These are phyloP conservation scores for Gasteruption jaculator DNA, from an alignment of 2,888 invertebrate genomes.

Conservation along the genomic window DNA sequence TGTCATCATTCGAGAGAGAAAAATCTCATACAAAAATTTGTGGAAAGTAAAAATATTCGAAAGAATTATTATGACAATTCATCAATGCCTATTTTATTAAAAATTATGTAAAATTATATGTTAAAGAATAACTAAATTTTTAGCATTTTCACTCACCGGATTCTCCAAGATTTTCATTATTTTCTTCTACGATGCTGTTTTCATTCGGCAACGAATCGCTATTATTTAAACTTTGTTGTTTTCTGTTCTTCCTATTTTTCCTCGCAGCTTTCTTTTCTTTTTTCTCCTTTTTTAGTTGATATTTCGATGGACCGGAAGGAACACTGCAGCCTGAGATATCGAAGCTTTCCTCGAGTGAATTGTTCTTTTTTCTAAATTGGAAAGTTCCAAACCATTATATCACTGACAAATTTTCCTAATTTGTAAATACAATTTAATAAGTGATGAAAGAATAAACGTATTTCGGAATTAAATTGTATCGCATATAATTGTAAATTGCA, in stretches of 20 bases:
- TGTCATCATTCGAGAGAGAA: no score
- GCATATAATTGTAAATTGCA: no score
- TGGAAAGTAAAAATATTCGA: no score
- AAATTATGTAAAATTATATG: background rate
- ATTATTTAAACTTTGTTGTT: constrained; percentile 21
- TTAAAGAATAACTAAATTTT: background rate
- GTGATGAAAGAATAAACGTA: background rate
- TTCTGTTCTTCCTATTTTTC: constrained; percentile 54
- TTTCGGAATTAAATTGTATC: no score
- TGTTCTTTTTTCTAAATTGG: constrained; percentile 36
- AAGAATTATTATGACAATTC: background rate
- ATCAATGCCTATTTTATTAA: background rate
- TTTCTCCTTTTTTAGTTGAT: constrained; percentile 65
- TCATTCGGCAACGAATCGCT: constrained; percentile 21
- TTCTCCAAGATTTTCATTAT: constrained; percentile 26
- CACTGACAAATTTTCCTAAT: constrained; percentile 22
- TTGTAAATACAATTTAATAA: constrained; percentile 11
- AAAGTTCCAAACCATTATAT: constrained; percentile 14
- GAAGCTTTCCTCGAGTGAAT: constrained; percentile 30
- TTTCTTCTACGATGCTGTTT: constrained; percentile 34
- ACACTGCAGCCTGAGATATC: constrained; percentile 34
- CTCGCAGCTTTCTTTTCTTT: constrained; percentile 58
- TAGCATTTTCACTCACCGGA: constrained; percentile 27
- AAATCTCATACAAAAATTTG: no score
- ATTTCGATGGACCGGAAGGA: constrained; percentile 55